Evolutionary conservation across 2,888 invertebrate genomes (phyloP).

Genomic region (Stegophylla sp.): DNA sequence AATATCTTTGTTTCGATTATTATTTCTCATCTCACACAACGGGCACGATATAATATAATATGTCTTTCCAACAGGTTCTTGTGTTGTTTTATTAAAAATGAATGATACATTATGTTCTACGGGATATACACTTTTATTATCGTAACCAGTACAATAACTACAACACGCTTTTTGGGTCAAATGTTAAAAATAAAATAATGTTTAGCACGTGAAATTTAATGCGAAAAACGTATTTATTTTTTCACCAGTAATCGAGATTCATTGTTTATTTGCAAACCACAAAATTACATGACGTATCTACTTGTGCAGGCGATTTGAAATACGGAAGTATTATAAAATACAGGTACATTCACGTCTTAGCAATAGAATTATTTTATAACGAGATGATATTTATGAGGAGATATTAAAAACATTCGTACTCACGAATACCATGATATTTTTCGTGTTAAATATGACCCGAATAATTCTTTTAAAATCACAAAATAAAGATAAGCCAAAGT

Average conservation of each 20-base stretch:
- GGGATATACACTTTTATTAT: background rate
- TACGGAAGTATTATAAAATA: background rate
- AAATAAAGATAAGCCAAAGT: background rate
- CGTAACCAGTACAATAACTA: background rate
- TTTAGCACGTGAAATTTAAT: background rate
- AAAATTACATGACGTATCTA: conserved; percentile 7
- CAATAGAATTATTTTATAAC: no score
- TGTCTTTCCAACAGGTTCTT: conserved; percentile 25
- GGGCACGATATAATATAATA: background rate
- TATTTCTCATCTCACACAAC: conserved; percentile 2
- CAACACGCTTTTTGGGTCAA: conserved; percentile 26
- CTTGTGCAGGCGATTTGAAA: background rate
- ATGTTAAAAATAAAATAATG: background rate
- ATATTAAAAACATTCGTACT: no score
- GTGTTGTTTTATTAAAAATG: conserved; percentile 22
- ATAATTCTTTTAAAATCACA: background rate
- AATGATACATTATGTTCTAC: conserved; percentile 3
- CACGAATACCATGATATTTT: no score
- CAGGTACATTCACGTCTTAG: background rate
- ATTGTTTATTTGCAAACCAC: conserved; percentile 14
- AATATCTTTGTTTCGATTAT: background rate
- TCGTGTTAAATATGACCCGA: no score
- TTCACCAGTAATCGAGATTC: conserved; percentile 28
- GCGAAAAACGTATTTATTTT: conserved; percentile 14
- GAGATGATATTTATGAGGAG: background rate